A percentile compares a stretch with the other conserved stretches of the same genome.
Conservation (phyloP, 1,140 invertebrate genomes). For the Hermetia illucens region DNA sequence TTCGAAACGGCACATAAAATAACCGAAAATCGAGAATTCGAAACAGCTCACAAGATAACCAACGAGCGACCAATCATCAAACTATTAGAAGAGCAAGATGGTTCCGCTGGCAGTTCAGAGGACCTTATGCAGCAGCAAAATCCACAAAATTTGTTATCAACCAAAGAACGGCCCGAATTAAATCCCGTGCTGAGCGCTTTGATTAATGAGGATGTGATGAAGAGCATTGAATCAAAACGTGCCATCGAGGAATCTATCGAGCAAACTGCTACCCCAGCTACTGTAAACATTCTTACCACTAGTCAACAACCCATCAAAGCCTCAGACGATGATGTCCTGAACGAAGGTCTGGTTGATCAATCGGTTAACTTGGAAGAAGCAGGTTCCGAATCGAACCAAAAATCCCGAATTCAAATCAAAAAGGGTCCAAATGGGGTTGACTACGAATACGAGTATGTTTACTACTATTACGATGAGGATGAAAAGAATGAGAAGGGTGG, state of each 20-base stretch:
- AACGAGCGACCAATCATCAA: constrained; percentile 12
- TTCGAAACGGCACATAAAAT: constrained; percentile 26
- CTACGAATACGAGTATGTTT: constrained; percentile 83
- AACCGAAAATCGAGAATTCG: constrained; percentile 14
- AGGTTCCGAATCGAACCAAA: constrained; percentile 32
- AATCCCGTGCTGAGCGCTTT: constrained; percentile 26
- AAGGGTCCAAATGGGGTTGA: constrained; percentile 82
- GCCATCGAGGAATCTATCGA: constrained; percentile 26
- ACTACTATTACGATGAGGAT: constrained; percentile 79
- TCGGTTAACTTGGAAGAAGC: constrained; percentile 21
- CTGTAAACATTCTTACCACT: too few relatives aligned
- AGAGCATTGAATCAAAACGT: constrained; percentile 29
- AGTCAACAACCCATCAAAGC: too few relatives aligned
- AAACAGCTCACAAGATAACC: constrained; percentile 22
- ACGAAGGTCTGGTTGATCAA: constrained; percentile 23
- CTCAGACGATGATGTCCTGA: constrained; percentile 13
- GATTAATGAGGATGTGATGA: constrained; percentile 30
- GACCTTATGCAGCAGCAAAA: constrained; percentile 9
- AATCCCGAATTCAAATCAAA: constrained; percentile 62
- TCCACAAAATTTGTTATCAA: constrained; percentile 23
- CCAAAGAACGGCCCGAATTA: constrained; percentile 27
- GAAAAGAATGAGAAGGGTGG: constrained; percentile 34
- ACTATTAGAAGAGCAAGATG: constrained; percentile 6
- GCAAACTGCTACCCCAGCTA: constrained; percentile 12
- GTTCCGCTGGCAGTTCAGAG: not conserved